Evolutionary conservation across 1,140 invertebrate species (phyloP), one percentile per base, ranked within the genome.

Genomic region (Drosophila bocqueti): DNA sequence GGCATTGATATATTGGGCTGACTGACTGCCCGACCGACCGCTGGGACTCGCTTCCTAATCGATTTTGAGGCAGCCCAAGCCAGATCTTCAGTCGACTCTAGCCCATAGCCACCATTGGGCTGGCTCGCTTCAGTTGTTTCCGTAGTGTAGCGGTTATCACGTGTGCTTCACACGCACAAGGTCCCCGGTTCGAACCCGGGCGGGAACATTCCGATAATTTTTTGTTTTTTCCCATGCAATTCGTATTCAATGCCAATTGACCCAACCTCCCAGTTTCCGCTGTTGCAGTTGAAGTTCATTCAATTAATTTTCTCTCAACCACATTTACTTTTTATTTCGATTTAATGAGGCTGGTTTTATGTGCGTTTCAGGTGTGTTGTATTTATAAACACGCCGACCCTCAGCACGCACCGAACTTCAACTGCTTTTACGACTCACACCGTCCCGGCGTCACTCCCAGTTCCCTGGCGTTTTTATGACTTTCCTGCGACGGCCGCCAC

Each of bases 111-210:
- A 38, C 13, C 34, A 38, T 55, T 24, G 52, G 34, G 13, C 52
- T 9, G 1, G 0, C 34, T 24, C 1, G 0, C 26, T 55, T 45
- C 81, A 84, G 52, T 11, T 46, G 81, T 84, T 86, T 86, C 79
- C 83, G 83, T 85, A 85, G 82, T 85, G 82, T 85, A 86, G 83
- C 83, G 94, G 94, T 95, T 94, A 95, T 95, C 94, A 94, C 94
- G 94, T 95, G 93, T 94, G 94, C 94, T 94, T 95, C 94, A 95
- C 94, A 95, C 94, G 94, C 94, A 94, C 93, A 95, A 95, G 94
- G 94, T 94, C 94, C 93, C 94, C 94, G 94, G 94, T 95, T 95
- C 94, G 94, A 95, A 93, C 94, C 94, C 94, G 93, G 94, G 94
- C 94, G 94, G 93, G 93, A 94, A 93, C 94, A 94, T 47, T 0